Evolutionary conservation across 2,113 vertebrate species (phyloP), one percentile per base, ranked within the genome.

Genomic region (Pygoscelis antarcticus): DNA sequence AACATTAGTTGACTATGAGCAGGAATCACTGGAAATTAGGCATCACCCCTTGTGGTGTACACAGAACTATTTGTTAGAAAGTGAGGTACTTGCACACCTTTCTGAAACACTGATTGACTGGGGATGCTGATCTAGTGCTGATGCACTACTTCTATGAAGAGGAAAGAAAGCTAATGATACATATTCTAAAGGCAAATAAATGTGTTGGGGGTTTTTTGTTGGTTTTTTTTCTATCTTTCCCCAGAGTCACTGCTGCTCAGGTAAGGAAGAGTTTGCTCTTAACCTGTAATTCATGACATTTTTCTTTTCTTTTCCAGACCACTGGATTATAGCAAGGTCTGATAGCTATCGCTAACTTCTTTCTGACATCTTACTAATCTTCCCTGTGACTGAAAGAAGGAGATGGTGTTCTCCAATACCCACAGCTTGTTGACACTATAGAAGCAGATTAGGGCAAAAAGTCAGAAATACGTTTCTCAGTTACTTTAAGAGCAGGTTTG

Each of bases 151-250:
- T 47, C 52, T 49, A 1, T 13, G 11, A 75, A 62, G 38, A 80
- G 17, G 16, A 65, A 80, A 80, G 21, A 77, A 9, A 78, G 7
- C 11, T 71, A 65, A 74, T 34, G 36, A 21, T 69, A 44, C 30
- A n/a, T 71, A 62, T 55, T 81, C 51, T 84, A 83, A 89, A 81
- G 29, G 34, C 10, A 81, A 91, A 94, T 36, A 81, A 81, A 77
- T 44, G 4, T 21, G 15, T 30, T 72, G 15, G 5, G 11, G 42
- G 20, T 21, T 49, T 14, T 13, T 11, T 18, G 42, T 42, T 42
- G 42, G 6, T 12, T 51, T 27, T 21, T 49, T 49, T 44, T 0
- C 3, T 22, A 22, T n/a, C 1, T 40, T 36, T 30, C 10, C 52
- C 14, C 15, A n/a, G 26, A 62, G 17, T 44, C 14, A 55, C n/a